phyloP scores from a whole-genome alignment of 2,113 vertebrate genomes.

The Podarcis raffonei region DNA sequence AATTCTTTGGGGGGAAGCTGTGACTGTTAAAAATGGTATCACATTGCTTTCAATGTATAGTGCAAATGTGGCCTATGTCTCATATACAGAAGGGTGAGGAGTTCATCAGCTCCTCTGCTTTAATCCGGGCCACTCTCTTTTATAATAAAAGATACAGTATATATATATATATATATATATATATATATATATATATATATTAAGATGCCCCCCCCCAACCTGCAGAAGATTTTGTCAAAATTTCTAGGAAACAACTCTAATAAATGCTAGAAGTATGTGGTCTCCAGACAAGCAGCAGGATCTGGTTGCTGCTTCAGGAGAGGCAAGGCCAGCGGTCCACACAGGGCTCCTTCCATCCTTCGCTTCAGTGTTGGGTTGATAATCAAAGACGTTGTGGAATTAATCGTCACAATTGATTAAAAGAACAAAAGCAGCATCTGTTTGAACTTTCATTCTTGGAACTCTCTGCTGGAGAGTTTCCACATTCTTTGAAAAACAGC shows the following conservation, averaged over 20 bases:
- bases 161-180: no score
- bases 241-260: conserved; percentile 38
- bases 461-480: conserved; percentile 26
- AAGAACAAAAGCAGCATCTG: conserved; percentile 41
- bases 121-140: conserved; percentile 25
- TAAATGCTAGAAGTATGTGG: neutral
- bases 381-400: conserved; percentile 33
- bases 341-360: conserved; percentile 45
- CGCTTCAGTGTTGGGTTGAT: conserved; percentile 25
- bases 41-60: no score
- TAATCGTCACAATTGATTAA: conserved; percentile 37
- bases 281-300: conserved; percentile 30
- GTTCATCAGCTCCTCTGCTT: neutral
- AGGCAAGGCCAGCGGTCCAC: conserved; percentile 31
- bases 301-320: conserved; percentile 42
- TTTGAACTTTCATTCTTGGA: conserved; percentile 30
- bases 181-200: no score
- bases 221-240: conserved; percentile 27
- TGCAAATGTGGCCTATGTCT: no score
- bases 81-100: neutral
- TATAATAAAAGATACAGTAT: neutral
- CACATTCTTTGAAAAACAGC: conserved; percentile 42
- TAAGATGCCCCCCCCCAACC: conserved; percentile 13
- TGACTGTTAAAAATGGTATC: no score
- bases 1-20: no score